Evolutionary conservation across 1,140 invertebrate genomes (phyloP).

Genomic region (Philaenus spumarius): DNA sequence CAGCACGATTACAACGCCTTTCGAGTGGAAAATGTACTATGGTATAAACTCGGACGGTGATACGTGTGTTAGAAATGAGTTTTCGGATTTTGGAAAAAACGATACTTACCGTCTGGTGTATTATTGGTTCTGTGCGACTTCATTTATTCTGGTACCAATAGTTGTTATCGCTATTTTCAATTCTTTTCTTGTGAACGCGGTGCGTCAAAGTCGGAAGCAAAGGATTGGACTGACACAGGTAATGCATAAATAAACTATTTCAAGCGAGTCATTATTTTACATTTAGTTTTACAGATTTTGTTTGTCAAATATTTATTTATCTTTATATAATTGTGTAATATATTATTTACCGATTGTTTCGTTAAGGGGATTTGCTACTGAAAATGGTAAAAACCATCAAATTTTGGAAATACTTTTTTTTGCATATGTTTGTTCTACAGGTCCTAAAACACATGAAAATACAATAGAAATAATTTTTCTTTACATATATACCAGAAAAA

Average conservation of each 20-base stretch:
- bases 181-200: slow-evolving; percentile 58
- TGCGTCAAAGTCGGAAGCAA: slow-evolving; percentile 49
- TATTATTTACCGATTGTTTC: too few relatives aligned
- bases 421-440: too few relatives aligned
- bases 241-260: slow-evolving; percentile 10
- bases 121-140: slow-evolving; percentile 56
- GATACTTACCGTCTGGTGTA: slow-evolving; percentile 53
- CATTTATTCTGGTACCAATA: slow-evolving; percentile 61
- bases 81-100: slow-evolving; percentile 43
- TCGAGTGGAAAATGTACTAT: slow-evolving; percentile 46
- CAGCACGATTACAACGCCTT: slow-evolving; percentile 53
- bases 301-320: too few relatives aligned
- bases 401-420: too few relatives aligned
- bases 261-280: too few relatives aligned
- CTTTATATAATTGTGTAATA: too few relatives aligned
- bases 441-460: too few relatives aligned
- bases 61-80: not conserved
- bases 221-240: slow-evolving; percentile 50
- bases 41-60: not conserved
- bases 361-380: too few relatives aligned
- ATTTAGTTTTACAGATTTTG: too few relatives aligned
- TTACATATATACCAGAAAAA: too few relatives aligned
- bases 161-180: slow-evolving; percentile 63
- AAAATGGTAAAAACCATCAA: too few relatives aligned
- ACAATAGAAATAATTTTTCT: too few relatives aligned